Evolutionary conservation across 2,113 vertebrate species (phyloP), one percentile per base, ranked within the genome.

Genomic region (Coptodon bakossiorum): DNA sequence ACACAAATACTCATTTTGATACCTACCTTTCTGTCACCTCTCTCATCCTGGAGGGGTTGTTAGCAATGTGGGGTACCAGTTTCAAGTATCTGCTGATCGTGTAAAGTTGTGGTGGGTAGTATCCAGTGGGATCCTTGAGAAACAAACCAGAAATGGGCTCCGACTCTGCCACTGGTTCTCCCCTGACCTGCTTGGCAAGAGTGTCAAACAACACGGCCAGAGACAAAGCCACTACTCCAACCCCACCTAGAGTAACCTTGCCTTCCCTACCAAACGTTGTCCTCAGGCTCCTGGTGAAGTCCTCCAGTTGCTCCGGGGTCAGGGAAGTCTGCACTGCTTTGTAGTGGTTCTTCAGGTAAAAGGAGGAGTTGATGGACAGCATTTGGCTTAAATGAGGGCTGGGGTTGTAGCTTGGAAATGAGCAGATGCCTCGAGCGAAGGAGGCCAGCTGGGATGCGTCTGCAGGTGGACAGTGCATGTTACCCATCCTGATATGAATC

Each of bases 141-240:
- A 93, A 91, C 31, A 93, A 34, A 40, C 73, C 76, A 9, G 73
- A 80, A 45, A 89, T 79, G 5, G 73, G 85, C 14, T 38, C 90
- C 3, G 38, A 83, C 0, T 90, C 82, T 3, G 88, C 34, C 84
- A 81, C 82, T 3, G 27, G 24, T 57, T 88, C 76, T 43, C 88
- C 88, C 38, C 11, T 91, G 11, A 19, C 86, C 71, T 89, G 57
- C 80, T 14, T 80, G 5, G 89, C 85, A 7, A 94, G 71, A 6
- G 82, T 88, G 82, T 93, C 89, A 71, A 91, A 92, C 82, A 93
- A 53, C 57, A 93, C 19, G 27, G 84, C 87, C 79, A 92, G 86
- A 16, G 93, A 87, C 22, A 92, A 63, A 6, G 93, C 91, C 82
- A 91, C 86, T 3, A 92, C 61, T 8, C 90, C 91, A 3, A 89